Conservation (phyloP, 2,113 vertebrate species). For the Garra rufa region DNA sequence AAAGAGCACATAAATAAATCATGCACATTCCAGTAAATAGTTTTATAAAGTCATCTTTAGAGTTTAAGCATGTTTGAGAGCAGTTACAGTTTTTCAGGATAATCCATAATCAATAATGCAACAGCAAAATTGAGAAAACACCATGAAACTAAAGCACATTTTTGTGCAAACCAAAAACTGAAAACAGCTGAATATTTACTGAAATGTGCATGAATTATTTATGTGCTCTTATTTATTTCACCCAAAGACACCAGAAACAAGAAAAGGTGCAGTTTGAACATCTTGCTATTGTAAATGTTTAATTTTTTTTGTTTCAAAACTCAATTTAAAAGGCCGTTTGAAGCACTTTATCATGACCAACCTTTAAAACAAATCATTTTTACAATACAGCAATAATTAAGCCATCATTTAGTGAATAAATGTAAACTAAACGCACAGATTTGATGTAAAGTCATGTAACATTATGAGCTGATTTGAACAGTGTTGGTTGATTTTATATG, state of each 20-base stretch:
- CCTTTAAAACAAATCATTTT: constrained; percentile 7
- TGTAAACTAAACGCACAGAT: background rate
- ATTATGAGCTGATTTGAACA: background rate
- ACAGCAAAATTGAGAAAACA: background rate
- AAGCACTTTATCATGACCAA: constrained; percentile 30
- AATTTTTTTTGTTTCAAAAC: too few species aligned
- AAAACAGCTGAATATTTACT: background rate
- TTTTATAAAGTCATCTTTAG: background rate
- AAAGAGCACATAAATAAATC: too few species aligned
- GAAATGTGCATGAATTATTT: background rate
- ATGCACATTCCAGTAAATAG: background rate
- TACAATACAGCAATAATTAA: constrained; percentile 21
- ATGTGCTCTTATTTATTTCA: background rate
- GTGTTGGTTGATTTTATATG: background rate
- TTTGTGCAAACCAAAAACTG: background rate
- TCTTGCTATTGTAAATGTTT: too few species aligned
- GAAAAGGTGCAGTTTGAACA: too few species aligned
- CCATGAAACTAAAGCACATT: background rate
- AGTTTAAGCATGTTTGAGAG: background rate
- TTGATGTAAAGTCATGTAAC: background rate
- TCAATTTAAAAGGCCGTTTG: background rate
- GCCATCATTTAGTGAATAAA: background rate
- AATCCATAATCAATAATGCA: background rate
- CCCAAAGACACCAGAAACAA: background rate
- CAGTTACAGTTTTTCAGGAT: background rate